Evolutionary conservation across 64 coral and sea anemone species (phyloP), one percentile per base, ranked within the genome.

Genomic region (Exaiptasia diaphana): DNA sequence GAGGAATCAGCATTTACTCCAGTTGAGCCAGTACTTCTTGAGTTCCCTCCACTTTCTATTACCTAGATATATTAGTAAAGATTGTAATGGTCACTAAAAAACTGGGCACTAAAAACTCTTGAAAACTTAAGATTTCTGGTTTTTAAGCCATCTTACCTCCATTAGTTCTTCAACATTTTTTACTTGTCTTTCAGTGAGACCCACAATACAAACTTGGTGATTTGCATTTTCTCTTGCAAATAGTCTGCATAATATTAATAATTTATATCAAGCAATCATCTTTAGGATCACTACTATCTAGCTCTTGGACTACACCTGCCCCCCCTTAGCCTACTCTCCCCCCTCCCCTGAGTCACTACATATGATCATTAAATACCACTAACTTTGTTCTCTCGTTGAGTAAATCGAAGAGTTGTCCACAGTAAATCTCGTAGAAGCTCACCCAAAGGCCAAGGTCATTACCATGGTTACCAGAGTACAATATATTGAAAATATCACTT

Each of bases 351-450:
- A n/a, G n/a, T n/a, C n/a, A n/a, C n/a, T n/a, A n/a, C n/a, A n/a
- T n/a, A n/a, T n/a, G n/a, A n/a, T n/a, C n/a, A n/a, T 38, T 38
- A 36, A 0, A 28, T 5, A 15, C 33, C 29, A 70, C 59, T 68
- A 73, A 93, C 91, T 77, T 93, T 35, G 59, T 41, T 84, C 91
- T 93, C 5, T 52, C 78, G 57, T 93, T 93, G 13, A 93, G 64
- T 15, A 93, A 72, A 28, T 93, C 91, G 73, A 88, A 93, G 40
- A 93, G 78, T 72, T 93, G 91, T 4, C 91, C 85, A 79, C 91
- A 93, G 72, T 93, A 93, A 49, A 93, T 93, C 26, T 93, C 91
- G 61, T 83, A 93, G 29, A 93, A 93, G 41, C 91, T 93, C 13
- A 93, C 75, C 91, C 91, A 93, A 0, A 93, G 63, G 13, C 85